Base-by-base conservation (phyloP, 2,113 vertebrate genomes). In the Okapia johnstoni region DNA sequence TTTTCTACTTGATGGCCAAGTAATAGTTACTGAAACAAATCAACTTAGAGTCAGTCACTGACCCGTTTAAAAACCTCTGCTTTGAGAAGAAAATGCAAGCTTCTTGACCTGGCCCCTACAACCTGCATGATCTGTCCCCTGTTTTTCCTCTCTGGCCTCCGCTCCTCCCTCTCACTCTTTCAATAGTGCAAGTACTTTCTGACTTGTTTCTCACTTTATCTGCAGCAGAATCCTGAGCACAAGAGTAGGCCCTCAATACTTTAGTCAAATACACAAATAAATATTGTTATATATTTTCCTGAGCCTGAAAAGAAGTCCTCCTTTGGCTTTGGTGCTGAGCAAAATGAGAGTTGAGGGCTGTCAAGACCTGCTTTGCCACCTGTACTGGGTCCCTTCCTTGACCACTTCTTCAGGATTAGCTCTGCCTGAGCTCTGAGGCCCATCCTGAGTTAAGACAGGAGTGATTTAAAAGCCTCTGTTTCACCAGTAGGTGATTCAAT, bases 21-120 rank as follows among this genome's bases (percentile, higher is more conserved):
- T 81, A 36, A 80, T 94, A 77, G 36, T 88, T 77, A 81, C 83
- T 91, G 81, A 92, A 93, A 87, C 70, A 93, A 92, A 92, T 9
- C 25, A 55, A 81, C 77, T 89, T 28, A 76, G 40, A 93, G 36
- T 4, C 50, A 85, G 46, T 70, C 33, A 57, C 1, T 28, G 23
- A 9, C 16, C 36, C 26, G 25, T 61, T 28, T 73, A 30, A 46
- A 81, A 43, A 25, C 13, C 17, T 83, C 50, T 54, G 46, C 26
- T 30, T 88, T 93, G 46, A 66, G 63, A 80, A 94, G 73, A 60
- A 93, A 81, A 83, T 4, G 28, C 40, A 81, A 26, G 3, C 13
- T 73, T 40, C 40, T 90, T 66, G 63, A 52, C 52, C 3, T 12
- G 15, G 30, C 13, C 13, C 61, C 1, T 85, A n/a, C 3, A 77